phyloP scores from a whole-genome alignment of 2,888 invertebrate genomes.

The Stenchaetothrips biformis region DNA sequence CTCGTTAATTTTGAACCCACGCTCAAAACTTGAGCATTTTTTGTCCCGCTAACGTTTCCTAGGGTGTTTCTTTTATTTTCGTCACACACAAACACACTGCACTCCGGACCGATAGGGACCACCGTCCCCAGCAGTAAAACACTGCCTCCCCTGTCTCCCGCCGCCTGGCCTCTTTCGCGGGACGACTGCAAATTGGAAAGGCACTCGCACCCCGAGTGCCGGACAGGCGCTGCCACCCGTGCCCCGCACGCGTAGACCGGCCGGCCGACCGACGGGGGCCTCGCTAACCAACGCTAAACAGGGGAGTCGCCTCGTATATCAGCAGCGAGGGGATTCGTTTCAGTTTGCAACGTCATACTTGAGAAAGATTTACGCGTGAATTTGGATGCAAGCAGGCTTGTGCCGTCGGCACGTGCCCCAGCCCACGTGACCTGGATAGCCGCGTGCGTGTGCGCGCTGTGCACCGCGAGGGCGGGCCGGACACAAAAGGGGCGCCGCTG shows the following conservation, averaged over 20 bases:
- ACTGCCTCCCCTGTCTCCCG: no score
- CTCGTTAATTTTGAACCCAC: no score
- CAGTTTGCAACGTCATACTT: constrained; percentile 19
- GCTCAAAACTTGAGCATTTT: no score
- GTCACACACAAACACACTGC: no score
- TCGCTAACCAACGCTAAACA: constrained; percentile 6
- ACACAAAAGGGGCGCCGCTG: background rate
- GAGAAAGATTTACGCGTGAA: constrained; percentile 16
- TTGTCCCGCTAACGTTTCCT: no score
- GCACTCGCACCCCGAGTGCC: background rate
- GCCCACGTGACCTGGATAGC: background rate
- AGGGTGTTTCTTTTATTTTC: no score
- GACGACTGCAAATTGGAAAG: background rate
- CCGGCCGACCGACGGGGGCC: background rate
- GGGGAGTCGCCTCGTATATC: background rate
- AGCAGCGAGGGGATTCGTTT: constrained; percentile 10
- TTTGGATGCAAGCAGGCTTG: constrained; percentile 7
- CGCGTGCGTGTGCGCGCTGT: background rate
- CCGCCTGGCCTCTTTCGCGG: no score
- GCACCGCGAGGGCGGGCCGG: background rate
- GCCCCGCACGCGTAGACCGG: background rate
- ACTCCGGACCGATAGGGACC: no score
- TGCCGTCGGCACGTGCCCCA: background rate
- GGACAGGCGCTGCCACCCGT: background rate
- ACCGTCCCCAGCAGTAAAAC: no score